Evolutionary conservation across 2,113 vertebrate species (phyloP), one percentile per base, ranked within the genome.

Genomic region (Atherinomorus stipes): DNA sequence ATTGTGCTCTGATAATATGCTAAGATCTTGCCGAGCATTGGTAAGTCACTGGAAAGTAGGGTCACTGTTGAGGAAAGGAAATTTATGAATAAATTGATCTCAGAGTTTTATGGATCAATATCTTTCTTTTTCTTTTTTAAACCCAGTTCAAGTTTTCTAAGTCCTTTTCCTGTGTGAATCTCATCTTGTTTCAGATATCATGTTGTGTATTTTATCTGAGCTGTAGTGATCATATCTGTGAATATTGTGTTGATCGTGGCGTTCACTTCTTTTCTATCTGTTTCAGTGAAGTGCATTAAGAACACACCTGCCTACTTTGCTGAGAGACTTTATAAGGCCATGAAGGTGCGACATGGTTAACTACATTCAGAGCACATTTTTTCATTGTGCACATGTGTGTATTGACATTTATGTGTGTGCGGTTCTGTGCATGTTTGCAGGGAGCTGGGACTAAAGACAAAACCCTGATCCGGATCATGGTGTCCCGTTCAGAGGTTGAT

Each of bases 211-310:
- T 62, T 51, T 21, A 23, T 31, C 4, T 22, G 28, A 19, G 26
- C 10, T 40, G 22, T 25, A 13, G 15, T 60, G 23, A 45, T 28
- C 5, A 21, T 66, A 40, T 53, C 53, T 66, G 8, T 25, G 16
- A 26, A 19, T 56, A 19, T 44, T 31, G 11, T 10, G 38, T 21
- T 62, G 18, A 11, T 37, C 28, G 19, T 4, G 21, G 21, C 7
- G 28, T 47, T 26, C 4, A 31, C 7, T 31, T 34, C 5, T 42
- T 58, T 12, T 63, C 77, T 83, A 26, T 74, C 26, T 81, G 18
- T 88, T 87, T 85, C 86, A 99, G 98, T 99, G 68, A 99, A 99
- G 74, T 99, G 98, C 74, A 95, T 99, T 81, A 98, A 96, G 91
- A 97, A 97, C 79, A 98, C 95, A 0, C 85, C 95, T 0, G 95